A percentile compares a stretch with the other conserved stretches of the same genome.
Conservation (phyloP, 2,113 vertebrate species). For the Catagonus wagneri region DNA sequence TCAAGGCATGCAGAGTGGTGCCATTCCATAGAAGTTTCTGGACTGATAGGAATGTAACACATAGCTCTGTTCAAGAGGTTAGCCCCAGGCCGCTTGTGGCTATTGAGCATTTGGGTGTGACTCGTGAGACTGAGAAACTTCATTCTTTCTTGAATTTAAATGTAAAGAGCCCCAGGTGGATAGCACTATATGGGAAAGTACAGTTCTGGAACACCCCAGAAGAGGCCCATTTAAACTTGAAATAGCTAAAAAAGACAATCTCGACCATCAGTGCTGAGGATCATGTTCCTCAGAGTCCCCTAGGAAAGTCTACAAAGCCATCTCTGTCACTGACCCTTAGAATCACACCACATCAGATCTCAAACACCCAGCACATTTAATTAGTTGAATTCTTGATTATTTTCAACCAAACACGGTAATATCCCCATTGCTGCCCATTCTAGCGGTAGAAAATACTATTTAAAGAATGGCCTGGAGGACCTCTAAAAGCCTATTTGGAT, state of each 20-base stretch:
- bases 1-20: not conserved
- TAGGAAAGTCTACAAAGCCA: not conserved
- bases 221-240: not conserved
- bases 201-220: not conserved
- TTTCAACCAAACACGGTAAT: slow-evolving; percentile 1
- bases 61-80: not conserved
- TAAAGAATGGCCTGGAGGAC: not conserved
- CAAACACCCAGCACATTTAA: not conserved
- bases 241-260: not conserved
- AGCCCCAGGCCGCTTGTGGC: not conserved
- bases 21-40: not conserved
- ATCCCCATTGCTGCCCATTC: not conserved
- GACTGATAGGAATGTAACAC: not conserved
- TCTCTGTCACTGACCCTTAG: not conserved
- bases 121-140: not conserved
- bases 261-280: not conserved
- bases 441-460: not conserved
- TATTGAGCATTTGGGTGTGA: not conserved
- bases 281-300: not conserved
- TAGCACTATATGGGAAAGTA: not conserved
- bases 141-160: not conserved
- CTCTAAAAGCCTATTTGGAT: not conserved
- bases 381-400: not conserved
- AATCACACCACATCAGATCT: not conserved
- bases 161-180: not conserved